These are phyloP conservation scores for Brachyptera risi DNA, from an alignment of 2,888 invertebrate species.

Conservation along the genomic window DNA sequence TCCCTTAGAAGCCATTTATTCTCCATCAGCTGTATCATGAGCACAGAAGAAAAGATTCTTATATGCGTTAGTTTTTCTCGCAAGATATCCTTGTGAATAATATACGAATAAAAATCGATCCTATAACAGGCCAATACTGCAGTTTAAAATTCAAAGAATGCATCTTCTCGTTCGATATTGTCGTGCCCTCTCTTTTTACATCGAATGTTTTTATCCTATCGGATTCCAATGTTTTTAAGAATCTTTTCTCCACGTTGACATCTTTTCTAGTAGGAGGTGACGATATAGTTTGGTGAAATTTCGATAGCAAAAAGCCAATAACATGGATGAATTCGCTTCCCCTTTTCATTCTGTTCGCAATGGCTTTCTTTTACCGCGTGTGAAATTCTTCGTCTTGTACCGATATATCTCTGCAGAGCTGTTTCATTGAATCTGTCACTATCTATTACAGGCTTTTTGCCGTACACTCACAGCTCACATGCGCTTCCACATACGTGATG, in stretches of 20 bases:
- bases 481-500: no score
- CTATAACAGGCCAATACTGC: neutral
- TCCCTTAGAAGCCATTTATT: conserved; percentile 5
- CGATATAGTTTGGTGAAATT: conserved; percentile 17
- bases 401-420: no score
- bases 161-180: neutral
- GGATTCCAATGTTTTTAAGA: conserved; percentile 18
- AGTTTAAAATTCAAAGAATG: conserved; percentile 15
- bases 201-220: conserved; percentile 16
- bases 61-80: neutral
- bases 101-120: conserved; percentile 15
- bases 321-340: conserved; percentile 10
- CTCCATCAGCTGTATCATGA: neutral
- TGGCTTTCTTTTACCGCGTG: no score
- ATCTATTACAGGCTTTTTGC: no score
- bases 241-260: conserved; percentile 16
- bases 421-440: no score
- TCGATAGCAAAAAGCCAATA: conserved; percentile 20
- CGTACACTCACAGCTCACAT: no score
- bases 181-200: neutral
- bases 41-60: conserved; percentile 1
- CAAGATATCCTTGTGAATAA: conserved; percentile 15
- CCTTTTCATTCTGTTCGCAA: neutral
- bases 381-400: no score
- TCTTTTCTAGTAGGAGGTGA: conserved; percentile 18